Conservation (phyloP, 2,113 vertebrate species). For the Cyanoliseus patagonus region DNA sequence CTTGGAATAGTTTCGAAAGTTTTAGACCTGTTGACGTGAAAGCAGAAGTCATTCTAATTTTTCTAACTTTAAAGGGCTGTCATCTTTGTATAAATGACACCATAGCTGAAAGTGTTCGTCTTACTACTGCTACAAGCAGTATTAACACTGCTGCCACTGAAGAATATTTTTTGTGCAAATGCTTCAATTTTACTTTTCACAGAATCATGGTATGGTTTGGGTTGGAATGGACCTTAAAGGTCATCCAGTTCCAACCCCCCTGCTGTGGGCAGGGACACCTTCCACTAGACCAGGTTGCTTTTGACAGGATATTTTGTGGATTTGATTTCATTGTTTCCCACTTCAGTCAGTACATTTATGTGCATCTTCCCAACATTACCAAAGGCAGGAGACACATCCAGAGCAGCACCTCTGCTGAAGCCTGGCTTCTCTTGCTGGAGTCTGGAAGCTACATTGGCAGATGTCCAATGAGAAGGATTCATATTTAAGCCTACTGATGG, state of each 20-base stretch:
- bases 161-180: not conserved
- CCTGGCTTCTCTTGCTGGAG: not conserved
- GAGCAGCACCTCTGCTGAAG: not conserved
- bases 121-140: not conserved
- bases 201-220: not conserved
- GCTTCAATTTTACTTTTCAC: not conserved
- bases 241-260: not conserved
- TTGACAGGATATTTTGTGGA: not conserved
- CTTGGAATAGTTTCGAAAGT: not conserved
- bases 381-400: not conserved
- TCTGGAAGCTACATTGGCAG: not conserved
- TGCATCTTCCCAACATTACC: not conserved
- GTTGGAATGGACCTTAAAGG: not conserved
- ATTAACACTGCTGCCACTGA: not conserved
- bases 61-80: not conserved
- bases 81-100: not conserved
- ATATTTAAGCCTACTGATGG: rapidly evolving
- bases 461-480: not conserved
- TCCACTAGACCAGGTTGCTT: not conserved
- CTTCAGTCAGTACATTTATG: not conserved
- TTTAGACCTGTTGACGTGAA: not conserved
- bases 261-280: not conserved
- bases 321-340: not conserved
- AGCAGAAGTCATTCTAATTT: not conserved
- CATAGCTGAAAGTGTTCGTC: not conserved